Percentiles rank a stretch among this genome's conserved stretches.
Conservation (phyloP, 1,140 invertebrate species). For the Philopotamus ludificatus region DNA sequence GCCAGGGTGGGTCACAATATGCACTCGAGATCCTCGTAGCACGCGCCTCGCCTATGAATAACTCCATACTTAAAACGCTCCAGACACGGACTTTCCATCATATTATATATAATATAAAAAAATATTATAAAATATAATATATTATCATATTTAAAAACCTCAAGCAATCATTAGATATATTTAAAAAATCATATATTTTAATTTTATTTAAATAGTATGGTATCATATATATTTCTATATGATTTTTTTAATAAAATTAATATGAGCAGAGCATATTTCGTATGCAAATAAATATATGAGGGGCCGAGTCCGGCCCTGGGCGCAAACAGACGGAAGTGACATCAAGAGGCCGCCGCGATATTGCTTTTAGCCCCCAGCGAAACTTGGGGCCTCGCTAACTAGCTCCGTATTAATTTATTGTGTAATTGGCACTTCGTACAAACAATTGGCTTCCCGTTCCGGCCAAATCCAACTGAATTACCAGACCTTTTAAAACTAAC, state of each 20-base stretch:
- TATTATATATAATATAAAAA: constrained; percentile 3
- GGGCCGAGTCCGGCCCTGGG: constrained; percentile 19
- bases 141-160: background rate
- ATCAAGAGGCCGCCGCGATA: constrained; percentile 41
- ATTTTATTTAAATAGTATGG: too few species aligned
- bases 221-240: too few species aligned
- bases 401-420: constrained; percentile 39
- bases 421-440: constrained; percentile 39
- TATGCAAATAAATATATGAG: background rate
- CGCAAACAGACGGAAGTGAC: constrained; percentile 42
- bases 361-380: constrained; percentile 37
- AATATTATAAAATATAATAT: constrained; percentile 9
- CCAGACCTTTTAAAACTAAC: too few species aligned
- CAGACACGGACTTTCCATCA: constrained; percentile 11
- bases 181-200: too few species aligned
- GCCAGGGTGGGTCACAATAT: constrained; percentile 30
- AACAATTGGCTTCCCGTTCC: constrained; percentile 31
- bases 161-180: too few species aligned
- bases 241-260: too few species aligned
- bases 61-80: constrained; percentile 28
- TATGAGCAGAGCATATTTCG: too few species aligned
- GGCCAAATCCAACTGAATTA: background rate
- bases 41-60: constrained; percentile 40
- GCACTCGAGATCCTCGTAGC: constrained; percentile 34
- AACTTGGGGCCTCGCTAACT: constrained; percentile 14